Percentiles rank a stretch among this genome's conserved stretches.
phyloP scores from a whole-genome alignment of 2,888 invertebrate species.

The Tromatobia lineatoria region DNA sequence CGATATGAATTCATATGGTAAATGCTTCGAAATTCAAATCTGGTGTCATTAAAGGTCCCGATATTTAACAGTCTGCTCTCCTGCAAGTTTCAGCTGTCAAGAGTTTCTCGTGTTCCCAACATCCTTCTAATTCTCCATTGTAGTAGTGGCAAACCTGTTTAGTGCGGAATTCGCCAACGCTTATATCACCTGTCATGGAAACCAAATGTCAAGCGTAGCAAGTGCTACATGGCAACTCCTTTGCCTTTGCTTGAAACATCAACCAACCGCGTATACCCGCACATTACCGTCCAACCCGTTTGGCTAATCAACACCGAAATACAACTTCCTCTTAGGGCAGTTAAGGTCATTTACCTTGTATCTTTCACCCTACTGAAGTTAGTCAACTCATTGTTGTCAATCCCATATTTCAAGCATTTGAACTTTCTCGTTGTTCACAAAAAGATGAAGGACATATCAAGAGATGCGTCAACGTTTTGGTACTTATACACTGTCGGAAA shows the following conservation, averaged over 20 bases:
- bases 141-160: not conserved
- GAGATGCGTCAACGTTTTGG: too few relatives aligned
- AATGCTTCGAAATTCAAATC: too few relatives aligned
- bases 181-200: not conserved
- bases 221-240: not conserved
- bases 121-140: not conserved
- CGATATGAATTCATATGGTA: not conserved
- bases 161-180: not conserved
- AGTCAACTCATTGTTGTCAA: not conserved
- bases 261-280: not conserved
- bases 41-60: too few relatives aligned
- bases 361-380: not conserved
- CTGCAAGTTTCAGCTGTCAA: not conserved
- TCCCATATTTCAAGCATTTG: not conserved
- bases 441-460: not conserved
- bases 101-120: not conserved
- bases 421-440: not conserved
- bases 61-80: not conserved
- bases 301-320: not conserved
- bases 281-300: not conserved
- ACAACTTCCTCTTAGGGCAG: not conserved
- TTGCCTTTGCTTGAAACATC: not conserved
- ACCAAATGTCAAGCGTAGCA: not conserved
- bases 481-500: too few relatives aligned
- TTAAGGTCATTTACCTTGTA: not conserved